phyloP scores from a whole-genome alignment of 2,113 vertebrate genomes.

The Mystacornis crossleyi region DNA sequence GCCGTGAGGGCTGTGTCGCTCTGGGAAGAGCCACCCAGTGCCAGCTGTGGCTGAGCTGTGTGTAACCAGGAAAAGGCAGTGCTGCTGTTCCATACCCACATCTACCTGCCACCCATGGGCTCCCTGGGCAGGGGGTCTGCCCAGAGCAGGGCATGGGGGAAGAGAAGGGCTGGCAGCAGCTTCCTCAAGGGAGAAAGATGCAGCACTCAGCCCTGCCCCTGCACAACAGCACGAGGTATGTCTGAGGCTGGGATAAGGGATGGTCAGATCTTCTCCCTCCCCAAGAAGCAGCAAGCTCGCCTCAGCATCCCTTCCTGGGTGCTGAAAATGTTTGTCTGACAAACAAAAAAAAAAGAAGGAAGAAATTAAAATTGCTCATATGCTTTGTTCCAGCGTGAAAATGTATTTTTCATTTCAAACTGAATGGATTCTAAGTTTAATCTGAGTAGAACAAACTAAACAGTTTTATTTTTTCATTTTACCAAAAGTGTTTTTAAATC shows the following conservation, averaged over 20 bases:
- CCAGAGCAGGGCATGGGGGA: not conserved
- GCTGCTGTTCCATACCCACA: not conserved
- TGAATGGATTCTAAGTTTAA: not conserved
- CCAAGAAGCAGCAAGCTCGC: not conserved
- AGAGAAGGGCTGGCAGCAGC: not conserved
- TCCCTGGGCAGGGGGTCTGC: not conserved
- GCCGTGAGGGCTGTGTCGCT: not conserved
- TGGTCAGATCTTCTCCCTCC: not conserved
- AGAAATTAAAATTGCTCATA: not conserved
- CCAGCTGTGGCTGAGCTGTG: not conserved
- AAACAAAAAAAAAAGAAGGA: not conserved
- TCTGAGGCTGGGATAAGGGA: not conserved
- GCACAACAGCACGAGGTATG: fast-evolving
- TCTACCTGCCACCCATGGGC: not conserved
- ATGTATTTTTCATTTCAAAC: constrained; percentile 29
- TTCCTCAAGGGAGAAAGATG: not conserved
- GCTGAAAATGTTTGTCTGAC: not conserved
- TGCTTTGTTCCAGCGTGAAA: not conserved
- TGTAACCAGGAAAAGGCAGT: not conserved
- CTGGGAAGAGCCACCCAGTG: not conserved
- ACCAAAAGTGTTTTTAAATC: not conserved
- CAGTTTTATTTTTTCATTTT: not conserved
- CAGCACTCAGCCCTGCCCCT: not conserved
- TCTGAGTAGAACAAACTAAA: not conserved
- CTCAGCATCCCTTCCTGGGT: not conserved